Evolutionary conservation across 92 coral and sea anemone species (phyloP), one percentile per base, ranked within the genome.

Genomic region (Muricea muricata): DNA sequence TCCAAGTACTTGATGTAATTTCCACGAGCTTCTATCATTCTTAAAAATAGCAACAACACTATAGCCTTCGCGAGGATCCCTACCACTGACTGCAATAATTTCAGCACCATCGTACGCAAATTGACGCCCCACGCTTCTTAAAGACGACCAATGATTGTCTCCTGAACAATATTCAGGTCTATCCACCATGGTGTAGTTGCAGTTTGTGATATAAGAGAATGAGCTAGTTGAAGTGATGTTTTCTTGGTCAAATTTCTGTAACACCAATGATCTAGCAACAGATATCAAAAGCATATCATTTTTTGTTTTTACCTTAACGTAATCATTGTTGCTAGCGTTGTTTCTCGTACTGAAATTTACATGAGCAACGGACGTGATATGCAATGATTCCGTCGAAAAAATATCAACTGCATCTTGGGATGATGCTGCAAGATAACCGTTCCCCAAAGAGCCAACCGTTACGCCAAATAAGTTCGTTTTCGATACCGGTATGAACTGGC

Each of bases 1-100:
- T 20, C 94, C 87, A n/a, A 94, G 69, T 12, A 69, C 65, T 28
- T 80, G 84, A 1, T 32, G 47, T 47, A 94, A 84, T 57, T 65
- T 52, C 94, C 94, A 94, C 0, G 35, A 37, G 2, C 89, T 89
- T n/a, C 72, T 17, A 0, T 35, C 75, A 57, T 91, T 82, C 24
- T 67, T 90, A 76, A 94, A 94, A 30, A 94, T 60, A 46, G 90
- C 94, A 82, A 94, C 87, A 50, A 89, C 90, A 23, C 92, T 84
- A 24, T 48, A 66, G 73, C 93, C 90, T 13, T 90, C 52, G 7
- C 81, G 26, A 1, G 79, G 56, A 29, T 65, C 71, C 31, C 52
- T 78, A 55, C 97, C 99, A 10, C 88, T 88, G 29, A 90, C 79
- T 0, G 91, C 92, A 29, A 97, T 60, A 3, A 83, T 67, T 12